phyloP scores from a whole-genome alignment of 2,797 vertebrate genomes.

The Synaphobranchus kaupii region DNA sequence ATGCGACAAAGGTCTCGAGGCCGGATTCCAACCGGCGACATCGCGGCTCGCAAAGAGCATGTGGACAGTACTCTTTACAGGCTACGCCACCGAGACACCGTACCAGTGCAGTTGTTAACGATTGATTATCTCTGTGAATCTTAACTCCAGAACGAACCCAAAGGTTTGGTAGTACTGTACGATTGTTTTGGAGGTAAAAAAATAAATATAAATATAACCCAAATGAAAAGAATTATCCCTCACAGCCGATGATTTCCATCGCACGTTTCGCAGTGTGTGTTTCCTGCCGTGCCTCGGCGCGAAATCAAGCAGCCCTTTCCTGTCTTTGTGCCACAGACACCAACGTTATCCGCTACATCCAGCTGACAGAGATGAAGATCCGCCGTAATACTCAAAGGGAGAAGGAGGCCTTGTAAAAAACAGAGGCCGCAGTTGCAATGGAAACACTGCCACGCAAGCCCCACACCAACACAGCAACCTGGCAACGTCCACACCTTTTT shows the following conservation, averaged over 20 bases:
- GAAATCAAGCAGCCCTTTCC: slow-evolving; percentile 42
- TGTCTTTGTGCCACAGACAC: slow-evolving; percentile 82
- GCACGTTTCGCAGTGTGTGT: slow-evolving; percentile 36
- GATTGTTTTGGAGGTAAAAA: background rate
- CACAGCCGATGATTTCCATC: background rate
- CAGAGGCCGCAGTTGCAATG: slow-evolving; percentile 51
- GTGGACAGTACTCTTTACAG: too few relatives aligned
- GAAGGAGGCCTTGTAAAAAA: slow-evolving; percentile 86
- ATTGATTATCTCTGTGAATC: background rate
- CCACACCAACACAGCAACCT: slow-evolving; percentile 10
- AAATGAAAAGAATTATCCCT: background rate
- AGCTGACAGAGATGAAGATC: slow-evolving; percentile 99
- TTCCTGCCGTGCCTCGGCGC: slow-evolving; percentile 30
- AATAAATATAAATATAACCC: background rate
- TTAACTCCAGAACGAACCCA: background rate
- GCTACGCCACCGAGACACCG: background rate
- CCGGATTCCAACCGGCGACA: too few relatives aligned
- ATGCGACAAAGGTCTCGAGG: too few relatives aligned
- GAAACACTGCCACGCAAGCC: slow-evolving; percentile 31
- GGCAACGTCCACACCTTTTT: slow-evolving; percentile 23
- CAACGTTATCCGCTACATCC: slow-evolving; percentile 97
- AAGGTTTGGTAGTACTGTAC: background rate
- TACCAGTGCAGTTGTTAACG: background rate
- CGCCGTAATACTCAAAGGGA: slow-evolving; percentile 91
- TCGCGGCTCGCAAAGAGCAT: too few relatives aligned